phyloP scores from a whole-genome alignment of 2,113 vertebrate genomes.

The Pleuronectes platessa region DNA sequence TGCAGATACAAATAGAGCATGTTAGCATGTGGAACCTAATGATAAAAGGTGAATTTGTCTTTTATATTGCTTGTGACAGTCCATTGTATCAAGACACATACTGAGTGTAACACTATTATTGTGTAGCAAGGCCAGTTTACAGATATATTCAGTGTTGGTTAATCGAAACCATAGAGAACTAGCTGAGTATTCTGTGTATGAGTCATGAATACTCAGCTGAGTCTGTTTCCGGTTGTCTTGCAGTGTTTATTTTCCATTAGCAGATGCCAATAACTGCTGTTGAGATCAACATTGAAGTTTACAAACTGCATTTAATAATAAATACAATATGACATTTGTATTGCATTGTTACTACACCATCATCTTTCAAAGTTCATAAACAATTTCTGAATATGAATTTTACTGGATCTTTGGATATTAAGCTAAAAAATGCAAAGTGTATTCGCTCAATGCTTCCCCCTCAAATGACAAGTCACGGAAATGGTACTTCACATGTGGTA shows the following conservation, averaged over 20 bases:
- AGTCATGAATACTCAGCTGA: too few relatives aligned
- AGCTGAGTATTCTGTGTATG: neutral
- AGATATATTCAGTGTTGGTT: neutral
- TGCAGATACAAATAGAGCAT: constrained; percentile 17
- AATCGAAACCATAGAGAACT: neutral
- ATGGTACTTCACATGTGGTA: neutral
- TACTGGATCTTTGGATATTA: neutral
- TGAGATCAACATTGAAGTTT: neutral
- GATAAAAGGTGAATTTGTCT: constrained; percentile 1
- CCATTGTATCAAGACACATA: neutral
- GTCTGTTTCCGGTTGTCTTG: neutral
- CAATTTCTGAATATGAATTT: too few relatives aligned
- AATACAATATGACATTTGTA: neutral
- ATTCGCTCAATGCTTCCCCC: neutral
- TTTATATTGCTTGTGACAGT: neutral
- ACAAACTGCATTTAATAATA: neutral
- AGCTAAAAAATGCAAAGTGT: neutral
- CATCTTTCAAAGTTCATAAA: too few relatives aligned
- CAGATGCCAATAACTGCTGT: neutral
- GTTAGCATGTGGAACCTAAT: neutral
- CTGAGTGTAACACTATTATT: too few relatives aligned
- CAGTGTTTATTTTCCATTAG: neutral
- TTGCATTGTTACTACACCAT: too few relatives aligned
- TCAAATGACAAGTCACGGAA: neutral
- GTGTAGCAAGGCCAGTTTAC: neutral